A percentile compares a stretch with the other conserved stretches of the same genome.
These are phyloP conservation scores for Drosophila acutilabella DNA, from an alignment of 2,888 invertebrate genomes.

Conservation along the genomic window DNA sequence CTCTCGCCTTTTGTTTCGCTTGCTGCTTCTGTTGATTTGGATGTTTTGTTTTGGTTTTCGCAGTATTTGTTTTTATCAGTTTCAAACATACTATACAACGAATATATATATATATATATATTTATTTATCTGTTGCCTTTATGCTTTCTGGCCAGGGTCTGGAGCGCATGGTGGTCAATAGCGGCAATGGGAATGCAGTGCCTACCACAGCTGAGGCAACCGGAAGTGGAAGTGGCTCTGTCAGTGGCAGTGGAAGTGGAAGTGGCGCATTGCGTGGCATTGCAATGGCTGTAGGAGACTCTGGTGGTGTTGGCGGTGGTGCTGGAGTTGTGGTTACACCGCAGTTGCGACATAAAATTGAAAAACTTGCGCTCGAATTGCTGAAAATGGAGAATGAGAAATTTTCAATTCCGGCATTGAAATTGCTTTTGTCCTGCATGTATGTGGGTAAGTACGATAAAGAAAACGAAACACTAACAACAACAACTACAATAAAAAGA, in stretches of 20 bases:
- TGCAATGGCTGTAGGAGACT: slow-evolving; percentile 25
- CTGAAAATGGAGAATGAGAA: slow-evolving; percentile 89
- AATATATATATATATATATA: slow-evolving; percentile 24
- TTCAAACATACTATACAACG: slow-evolving; percentile 8
- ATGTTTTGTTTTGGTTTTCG: slow-evolving; percentile 23
- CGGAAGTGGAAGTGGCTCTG: slow-evolving; percentile 21
- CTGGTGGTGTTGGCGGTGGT: slow-evolving; percentile 18
- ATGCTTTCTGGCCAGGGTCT: slow-evolving; percentile 86
- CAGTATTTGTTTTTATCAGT: slow-evolving; percentile 30
- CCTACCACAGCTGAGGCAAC: slow-evolving; percentile 34
- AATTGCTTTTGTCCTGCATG: slow-evolving; percentile 91
- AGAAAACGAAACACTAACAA: slow-evolving; percentile 28
- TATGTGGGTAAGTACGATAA: slow-evolving; percentile 88
- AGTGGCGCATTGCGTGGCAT: slow-evolving; percentile 16
- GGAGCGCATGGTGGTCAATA: slow-evolving; percentile 89
- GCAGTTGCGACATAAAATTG: slow-evolving; percentile 88
- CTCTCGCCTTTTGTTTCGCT: slow-evolving; percentile 27
- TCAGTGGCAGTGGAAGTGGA: slow-evolving; percentile 8
- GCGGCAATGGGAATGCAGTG: slow-evolving; percentile 49
- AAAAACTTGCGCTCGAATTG: slow-evolving; percentile 89
- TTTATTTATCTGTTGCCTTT: slow-evolving; percentile 46
- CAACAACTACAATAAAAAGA: slow-evolving; percentile 15
- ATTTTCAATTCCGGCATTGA: slow-evolving; percentile 89
- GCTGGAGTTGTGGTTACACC: slow-evolving; percentile 85
- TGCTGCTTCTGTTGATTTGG: slow-evolving; percentile 19